These are phyloP conservation scores for Ornithoptera alexandrae DNA, from an alignment of 2,888 invertebrate genomes.

Conservation along the genomic window DNA sequence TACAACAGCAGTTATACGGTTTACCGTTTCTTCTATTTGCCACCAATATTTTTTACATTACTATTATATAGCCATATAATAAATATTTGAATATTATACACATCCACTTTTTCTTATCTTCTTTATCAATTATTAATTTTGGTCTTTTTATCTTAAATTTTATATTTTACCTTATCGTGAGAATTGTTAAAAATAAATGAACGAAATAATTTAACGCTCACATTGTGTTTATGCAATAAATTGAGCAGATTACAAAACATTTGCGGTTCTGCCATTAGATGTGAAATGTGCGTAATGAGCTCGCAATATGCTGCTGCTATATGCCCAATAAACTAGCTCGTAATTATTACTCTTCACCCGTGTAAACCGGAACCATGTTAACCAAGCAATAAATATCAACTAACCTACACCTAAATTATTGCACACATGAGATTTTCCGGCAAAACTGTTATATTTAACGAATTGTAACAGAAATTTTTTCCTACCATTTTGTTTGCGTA, in stretches of 20 bases:
- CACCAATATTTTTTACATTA: no score
- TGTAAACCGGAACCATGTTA: slow-evolving; percentile 57
- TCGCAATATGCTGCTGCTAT: slow-evolving; percentile 34
- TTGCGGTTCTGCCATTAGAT: slow-evolving; percentile 38
- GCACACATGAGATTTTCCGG: slow-evolving; percentile 55
- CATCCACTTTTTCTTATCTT: no score
- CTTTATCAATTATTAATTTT: no score
- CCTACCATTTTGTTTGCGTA: slow-evolving; percentile 27
- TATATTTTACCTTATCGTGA: no score
- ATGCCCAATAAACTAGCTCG: slow-evolving; percentile 39
- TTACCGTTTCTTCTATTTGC: background rate
- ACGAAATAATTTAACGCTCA: background rate
- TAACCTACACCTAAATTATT: slow-evolving; percentile 61
- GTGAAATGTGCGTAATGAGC: slow-evolving; percentile 41
- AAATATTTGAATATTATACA: no score
- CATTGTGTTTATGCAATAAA: slow-evolving; percentile 22
- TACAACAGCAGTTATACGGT: background rate
- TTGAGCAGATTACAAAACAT: slow-evolving; percentile 32
- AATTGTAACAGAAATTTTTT: slow-evolving; percentile 17
- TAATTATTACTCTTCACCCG: slow-evolving; percentile 52
- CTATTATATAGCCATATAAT: no score
- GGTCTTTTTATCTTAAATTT: no score
- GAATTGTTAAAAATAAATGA: background rate
- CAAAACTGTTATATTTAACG: slow-evolving; percentile 43
- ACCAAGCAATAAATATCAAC: slow-evolving; percentile 64